Evolutionary conservation across 2,113 vertebrate genomes (phyloP).

Genomic region (Solenodon paradoxus): DNA sequence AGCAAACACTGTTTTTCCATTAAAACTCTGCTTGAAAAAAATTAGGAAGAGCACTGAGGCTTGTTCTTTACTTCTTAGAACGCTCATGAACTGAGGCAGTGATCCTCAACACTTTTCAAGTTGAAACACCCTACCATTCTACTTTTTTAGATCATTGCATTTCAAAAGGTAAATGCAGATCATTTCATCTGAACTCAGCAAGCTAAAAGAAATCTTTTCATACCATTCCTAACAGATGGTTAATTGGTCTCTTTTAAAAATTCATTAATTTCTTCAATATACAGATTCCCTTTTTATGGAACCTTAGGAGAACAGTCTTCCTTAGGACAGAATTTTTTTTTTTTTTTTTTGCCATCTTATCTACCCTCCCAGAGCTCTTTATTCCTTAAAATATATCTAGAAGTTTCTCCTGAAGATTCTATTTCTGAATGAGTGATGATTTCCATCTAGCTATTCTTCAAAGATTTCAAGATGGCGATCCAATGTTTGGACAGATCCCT

Average conservation of each 20-base stretch:
- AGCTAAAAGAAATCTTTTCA: not conserved
- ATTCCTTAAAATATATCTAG: not conserved
- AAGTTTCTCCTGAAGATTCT: not conserved
- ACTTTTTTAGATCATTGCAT: not conserved
- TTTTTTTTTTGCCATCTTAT: not conserved
- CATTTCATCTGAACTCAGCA: slow-evolving; percentile 4
- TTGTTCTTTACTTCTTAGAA: not conserved
- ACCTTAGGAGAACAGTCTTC: not conserved
- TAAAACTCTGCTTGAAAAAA: not conserved
- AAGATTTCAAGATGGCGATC: slow-evolving; percentile 15
- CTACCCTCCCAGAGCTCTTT: not conserved
- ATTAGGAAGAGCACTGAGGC: not conserved
- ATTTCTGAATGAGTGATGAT: not conserved
- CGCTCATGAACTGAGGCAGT: not conserved
- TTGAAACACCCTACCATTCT: not conserved
- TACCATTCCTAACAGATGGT: not conserved
- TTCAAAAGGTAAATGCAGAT: not conserved
- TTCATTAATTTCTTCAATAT: not conserved
- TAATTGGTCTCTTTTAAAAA: not conserved
- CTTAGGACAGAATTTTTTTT: not conserved
- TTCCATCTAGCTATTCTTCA: not conserved
- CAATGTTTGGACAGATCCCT: not conserved
- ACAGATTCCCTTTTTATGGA: not conserved
- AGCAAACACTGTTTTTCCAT: not conserved
- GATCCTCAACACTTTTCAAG: not conserved